A percentile compares a stretch with the other conserved stretches of the same genome.
These are phyloP conservation scores for Megastigmus dorsalis DNA, from an alignment of 2,888 invertebrate species.

Conservation along the genomic window DNA sequence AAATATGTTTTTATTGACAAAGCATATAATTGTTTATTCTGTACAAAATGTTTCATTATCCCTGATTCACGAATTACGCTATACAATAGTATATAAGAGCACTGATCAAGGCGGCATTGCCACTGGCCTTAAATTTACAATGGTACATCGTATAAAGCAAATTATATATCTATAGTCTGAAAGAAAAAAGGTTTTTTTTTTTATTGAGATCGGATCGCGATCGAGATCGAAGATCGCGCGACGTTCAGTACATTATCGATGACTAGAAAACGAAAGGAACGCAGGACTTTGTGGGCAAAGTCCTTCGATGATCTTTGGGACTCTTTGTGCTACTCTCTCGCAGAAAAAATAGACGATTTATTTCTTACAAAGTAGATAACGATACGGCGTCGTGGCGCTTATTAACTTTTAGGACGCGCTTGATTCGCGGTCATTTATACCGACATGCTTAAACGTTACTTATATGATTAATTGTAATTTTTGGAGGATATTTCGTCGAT, in stretches of 20 bases:
- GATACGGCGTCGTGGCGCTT: conserved; percentile 58
- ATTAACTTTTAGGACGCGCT: conserved; percentile 37
- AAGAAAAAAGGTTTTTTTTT: conserved; percentile 37
- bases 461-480: conserved; percentile 16
- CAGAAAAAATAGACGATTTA: conserved; percentile 34
- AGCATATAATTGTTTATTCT: conserved; percentile 68
- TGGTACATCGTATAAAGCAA: conserved; percentile 16
- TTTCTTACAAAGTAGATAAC: conserved; percentile 72
- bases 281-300: conserved; percentile 57
- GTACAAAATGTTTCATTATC: conserved; percentile 65
- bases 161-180: too few species aligned
- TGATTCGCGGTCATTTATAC: conserved; percentile 12
- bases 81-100: conserved; percentile 65
- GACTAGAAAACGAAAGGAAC: conserved; percentile 72
- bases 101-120: conserved; percentile 64
- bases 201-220: conserved; percentile 64
- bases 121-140: conserved; percentile 53
- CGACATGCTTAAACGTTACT: conserved; percentile 4
- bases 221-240: conserved; percentile 61
- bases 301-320: conserved; percentile 48
- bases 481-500: not conserved
- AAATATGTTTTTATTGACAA: conserved; percentile 70
- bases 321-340: conserved; percentile 45
- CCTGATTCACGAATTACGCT: conserved; percentile 64
- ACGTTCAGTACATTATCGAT: conserved; percentile 57